Conservation (phyloP, 2,888 invertebrate genomes). For the Sphinx pinastri region DNA sequence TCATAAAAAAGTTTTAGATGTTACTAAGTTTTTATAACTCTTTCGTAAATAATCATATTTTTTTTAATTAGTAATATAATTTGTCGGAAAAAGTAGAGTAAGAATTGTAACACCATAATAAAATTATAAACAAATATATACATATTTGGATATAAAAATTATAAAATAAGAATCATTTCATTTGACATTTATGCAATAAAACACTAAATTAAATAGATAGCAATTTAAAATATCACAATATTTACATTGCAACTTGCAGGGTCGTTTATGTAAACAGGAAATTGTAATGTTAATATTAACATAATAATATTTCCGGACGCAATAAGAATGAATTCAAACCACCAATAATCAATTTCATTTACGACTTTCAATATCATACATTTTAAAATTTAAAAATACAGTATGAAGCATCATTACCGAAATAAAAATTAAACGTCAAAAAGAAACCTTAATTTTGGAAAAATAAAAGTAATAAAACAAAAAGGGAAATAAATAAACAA, state of each 20-base stretch:
- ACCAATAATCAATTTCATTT: background rate
- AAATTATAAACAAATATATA: background rate
- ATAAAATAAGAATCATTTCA: no score
- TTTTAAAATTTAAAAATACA: no score
- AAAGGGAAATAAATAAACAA: constrained; percentile 42
- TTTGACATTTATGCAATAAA: no score
- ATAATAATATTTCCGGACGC: constrained; percentile 2
- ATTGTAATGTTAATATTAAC: constrained; percentile 10
- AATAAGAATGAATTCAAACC: background rate
- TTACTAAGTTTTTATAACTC: background rate
- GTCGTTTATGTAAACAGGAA: constrained; percentile 9
- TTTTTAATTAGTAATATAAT: background rate
- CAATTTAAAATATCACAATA: constrained; percentile 1
- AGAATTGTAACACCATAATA: background rate
- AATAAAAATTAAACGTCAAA: constrained; percentile 2
- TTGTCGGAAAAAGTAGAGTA: background rate
- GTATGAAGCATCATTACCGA: no score
- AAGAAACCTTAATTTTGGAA: background rate
- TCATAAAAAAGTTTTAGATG: background rate
- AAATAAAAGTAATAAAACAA: constrained; percentile 32
- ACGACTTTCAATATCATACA: no score
- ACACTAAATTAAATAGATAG: no score
- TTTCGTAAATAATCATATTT: background rate
- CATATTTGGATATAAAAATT: no score
- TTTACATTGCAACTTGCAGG: background rate